Evolutionary conservation across 2,888 invertebrate genomes (phyloP).

Genomic region (Trileptium ribeirensis): DNA sequence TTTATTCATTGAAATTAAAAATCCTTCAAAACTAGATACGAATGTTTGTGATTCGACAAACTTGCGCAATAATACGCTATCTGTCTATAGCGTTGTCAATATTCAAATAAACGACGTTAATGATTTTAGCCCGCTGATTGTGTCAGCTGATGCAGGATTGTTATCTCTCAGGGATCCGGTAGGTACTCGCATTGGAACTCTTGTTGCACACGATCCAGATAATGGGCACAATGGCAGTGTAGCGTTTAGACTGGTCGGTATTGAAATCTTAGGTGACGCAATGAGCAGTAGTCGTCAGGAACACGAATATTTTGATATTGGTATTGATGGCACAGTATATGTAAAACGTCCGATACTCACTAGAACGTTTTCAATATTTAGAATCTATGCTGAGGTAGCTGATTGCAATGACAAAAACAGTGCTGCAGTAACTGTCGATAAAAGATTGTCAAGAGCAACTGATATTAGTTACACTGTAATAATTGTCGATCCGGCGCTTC

Average conservation of each 20-base stretch:
- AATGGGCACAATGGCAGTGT: constrained; percentile 72
- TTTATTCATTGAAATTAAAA: too few species aligned
- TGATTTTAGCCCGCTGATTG: background rate
- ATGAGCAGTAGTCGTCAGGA: background rate
- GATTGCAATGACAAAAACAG: too few species aligned
- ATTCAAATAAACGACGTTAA: background rate
- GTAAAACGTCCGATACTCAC: background rate
- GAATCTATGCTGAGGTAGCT: background rate
- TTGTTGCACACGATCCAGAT: constrained; percentile 77
- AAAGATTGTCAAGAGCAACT: background rate
- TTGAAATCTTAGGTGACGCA: background rate
- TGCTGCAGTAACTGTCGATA: background rate
- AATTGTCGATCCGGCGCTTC: background rate
- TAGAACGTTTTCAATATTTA: background rate
- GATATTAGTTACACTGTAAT: background rate
- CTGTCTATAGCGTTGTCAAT: background rate
- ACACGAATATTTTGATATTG: background rate
- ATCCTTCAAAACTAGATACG: background rate
- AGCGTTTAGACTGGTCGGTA: constrained; percentile 64
- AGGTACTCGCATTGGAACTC: constrained; percentile 75
- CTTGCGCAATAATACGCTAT: background rate
- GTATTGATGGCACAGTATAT: background rate
- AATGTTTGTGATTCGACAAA: background rate
- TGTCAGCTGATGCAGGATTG: background rate
- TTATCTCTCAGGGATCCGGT: constrained; percentile 57